A percentile compares a stretch with the other conserved stretches of the same genome.
Evolutionary conservation across 1,140 invertebrate species (phyloP).

Genomic region (Chlorops oryzae): DNA sequence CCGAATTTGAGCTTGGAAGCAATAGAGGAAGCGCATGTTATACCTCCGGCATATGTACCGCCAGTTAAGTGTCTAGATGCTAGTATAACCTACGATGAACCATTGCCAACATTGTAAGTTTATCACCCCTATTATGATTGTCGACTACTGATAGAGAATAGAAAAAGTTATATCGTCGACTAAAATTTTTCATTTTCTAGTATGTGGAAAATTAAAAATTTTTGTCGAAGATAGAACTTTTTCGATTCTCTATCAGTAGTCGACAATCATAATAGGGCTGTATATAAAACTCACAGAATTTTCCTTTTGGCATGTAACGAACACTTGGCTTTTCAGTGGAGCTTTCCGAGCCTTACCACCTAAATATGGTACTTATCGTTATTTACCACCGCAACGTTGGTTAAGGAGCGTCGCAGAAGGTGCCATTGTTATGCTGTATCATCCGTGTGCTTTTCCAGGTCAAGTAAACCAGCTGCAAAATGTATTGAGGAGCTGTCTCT

Average conservation of each 20-base stretch:
- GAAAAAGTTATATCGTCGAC: too few species aligned
- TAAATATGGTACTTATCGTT: constrained; percentile 75
- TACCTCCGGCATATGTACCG: constrained; percentile 58
- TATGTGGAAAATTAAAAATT: too few species aligned
- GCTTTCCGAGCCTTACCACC: constrained; percentile 75
- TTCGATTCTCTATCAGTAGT: too few species aligned
- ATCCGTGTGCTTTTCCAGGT: constrained; percentile 72
- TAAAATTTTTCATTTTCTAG: too few species aligned
- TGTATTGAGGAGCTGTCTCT: constrained; percentile 64
- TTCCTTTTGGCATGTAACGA: too few species aligned
- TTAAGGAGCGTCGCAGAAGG: constrained; percentile 83
- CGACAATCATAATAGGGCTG: too few species aligned
- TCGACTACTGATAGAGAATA: too few species aligned
- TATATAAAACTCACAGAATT: too few species aligned
- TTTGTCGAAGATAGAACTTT: too few species aligned
- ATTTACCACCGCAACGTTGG: constrained; percentile 76
- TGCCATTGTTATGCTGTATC: constrained; percentile 76
- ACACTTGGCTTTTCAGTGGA: constrained; percentile 59
- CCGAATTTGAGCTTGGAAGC: constrained; percentile 51
- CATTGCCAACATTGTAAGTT: constrained; percentile 61
- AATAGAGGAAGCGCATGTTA: constrained; percentile 53
- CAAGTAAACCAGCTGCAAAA: constrained; percentile 60
- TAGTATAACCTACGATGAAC: constrained; percentile 58
- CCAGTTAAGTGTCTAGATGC: constrained; percentile 65
- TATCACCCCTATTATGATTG: too few species aligned